phyloP scores from a whole-genome alignment of 1,140 invertebrate species.

The Pogonus chalceus region DNA sequence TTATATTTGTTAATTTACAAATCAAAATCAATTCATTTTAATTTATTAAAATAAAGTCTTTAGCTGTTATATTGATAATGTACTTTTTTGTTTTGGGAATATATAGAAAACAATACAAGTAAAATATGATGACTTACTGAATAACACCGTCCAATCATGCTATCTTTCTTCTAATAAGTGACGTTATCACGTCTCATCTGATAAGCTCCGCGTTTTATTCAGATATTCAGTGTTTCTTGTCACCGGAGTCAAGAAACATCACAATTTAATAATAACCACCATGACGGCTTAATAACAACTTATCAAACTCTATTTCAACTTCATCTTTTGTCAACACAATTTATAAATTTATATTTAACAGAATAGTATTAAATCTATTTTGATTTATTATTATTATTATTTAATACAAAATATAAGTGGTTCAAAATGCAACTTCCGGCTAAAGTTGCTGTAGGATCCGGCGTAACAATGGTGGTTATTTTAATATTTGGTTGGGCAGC shows the following conservation, averaged over 20 bases:
- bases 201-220: not conserved
- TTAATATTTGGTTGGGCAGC: slow-evolving; percentile 49
- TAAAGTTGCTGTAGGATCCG: slow-evolving; percentile 34
- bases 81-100: too few species aligned
- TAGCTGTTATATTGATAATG: too few species aligned
- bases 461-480: slow-evolving; percentile 41
- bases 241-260: not conserved
- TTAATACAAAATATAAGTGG: too few species aligned
- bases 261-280: not conserved
- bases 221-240: not conserved
- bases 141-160: not conserved
- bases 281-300: not conserved
- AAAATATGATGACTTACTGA: too few species aligned
- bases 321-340: not conserved
- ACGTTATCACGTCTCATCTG: slow-evolving; percentile 3
- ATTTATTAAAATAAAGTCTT: too few species aligned
- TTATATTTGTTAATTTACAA: too few species aligned
- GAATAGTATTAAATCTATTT: not conserved
- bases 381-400: not conserved
- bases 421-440: slow-evolving; percentile 23
- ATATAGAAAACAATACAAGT: too few species aligned
- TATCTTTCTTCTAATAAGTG: not conserved
- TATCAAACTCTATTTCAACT: not conserved
- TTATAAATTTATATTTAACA: not conserved
- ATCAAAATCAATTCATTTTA: too few species aligned